Conservation (phyloP, 2,888 invertebrate species). For the Chrysotoxum bicinctum region DNA sequence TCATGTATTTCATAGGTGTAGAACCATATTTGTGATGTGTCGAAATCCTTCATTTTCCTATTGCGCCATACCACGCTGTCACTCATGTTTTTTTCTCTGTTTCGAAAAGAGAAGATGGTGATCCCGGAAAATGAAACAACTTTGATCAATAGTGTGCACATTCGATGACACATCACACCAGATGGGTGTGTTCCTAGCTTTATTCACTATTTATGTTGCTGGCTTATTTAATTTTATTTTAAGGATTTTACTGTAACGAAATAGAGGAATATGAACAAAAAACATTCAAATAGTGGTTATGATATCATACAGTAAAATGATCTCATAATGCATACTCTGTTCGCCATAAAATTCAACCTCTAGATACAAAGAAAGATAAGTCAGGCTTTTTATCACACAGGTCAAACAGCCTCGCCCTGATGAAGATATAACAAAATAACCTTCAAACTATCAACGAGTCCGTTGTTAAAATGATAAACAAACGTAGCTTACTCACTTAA, state of each 20-base stretch:
- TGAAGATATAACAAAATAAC: conserved; percentile 2
- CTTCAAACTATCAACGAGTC: conserved; percentile 3
- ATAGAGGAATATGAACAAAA: neutral
- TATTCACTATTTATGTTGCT: too few relatives aligned
- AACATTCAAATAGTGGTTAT: neutral
- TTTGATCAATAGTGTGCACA: too few relatives aligned
- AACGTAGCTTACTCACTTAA: neutral
- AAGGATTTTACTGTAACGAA: neutral
- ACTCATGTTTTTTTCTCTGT: too few relatives aligned
- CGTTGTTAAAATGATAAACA: neutral
- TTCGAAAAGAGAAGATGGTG: too few relatives aligned
- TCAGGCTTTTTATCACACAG: conserved; percentile 22
- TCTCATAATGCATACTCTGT: neutral
- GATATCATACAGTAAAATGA: neutral
- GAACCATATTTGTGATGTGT: too few relatives aligned
- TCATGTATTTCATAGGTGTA: too few relatives aligned
- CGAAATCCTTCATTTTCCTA: too few relatives aligned
- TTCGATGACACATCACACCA: too few relatives aligned
- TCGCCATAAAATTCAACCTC: neutral
- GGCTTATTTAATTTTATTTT: neutral
- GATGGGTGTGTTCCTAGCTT: too few relatives aligned
- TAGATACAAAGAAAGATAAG: conserved; percentile 12
- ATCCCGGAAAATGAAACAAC: too few relatives aligned
- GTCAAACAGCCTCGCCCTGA: conserved; percentile 54
- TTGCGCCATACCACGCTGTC: too few relatives aligned